phyloP scores from a whole-genome alignment of 2,888 invertebrate species.

The Drosophila mercatorum region DNA sequence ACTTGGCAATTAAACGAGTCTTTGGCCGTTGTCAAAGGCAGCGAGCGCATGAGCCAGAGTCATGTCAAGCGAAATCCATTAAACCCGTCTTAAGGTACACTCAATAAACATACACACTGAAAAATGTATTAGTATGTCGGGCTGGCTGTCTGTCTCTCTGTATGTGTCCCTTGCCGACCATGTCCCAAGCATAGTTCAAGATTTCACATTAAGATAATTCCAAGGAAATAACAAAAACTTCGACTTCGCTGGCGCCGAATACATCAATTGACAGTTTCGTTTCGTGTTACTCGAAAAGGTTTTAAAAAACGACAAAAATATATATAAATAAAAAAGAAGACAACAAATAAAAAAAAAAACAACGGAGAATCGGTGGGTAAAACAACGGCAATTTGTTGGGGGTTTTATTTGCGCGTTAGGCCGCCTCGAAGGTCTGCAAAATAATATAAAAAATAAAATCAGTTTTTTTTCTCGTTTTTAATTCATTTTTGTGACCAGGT shows the following conservation, averaged over 20 bases:
- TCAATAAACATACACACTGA: conserved; percentile 14
- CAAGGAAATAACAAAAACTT: conserved; percentile 68
- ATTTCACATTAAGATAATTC: conserved; percentile 79
- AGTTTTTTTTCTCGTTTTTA: neutral
- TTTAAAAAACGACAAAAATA: conserved; percentile 13
- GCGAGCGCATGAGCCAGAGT: conserved; percentile 18
- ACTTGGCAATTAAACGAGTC: conserved; percentile 73
- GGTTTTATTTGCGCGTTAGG: conserved; percentile 65
- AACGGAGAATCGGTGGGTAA: conserved; percentile 29
- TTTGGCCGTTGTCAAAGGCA: conserved; percentile 48
- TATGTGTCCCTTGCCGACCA: conserved; percentile 67
- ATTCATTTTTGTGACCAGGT: conserved; percentile 48
- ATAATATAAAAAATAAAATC: conserved; percentile 35
- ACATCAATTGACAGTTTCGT: conserved; percentile 77
- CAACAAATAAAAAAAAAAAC: neutral
- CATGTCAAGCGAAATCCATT: conserved; percentile 74
- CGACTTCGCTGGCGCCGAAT: conserved; percentile 60
- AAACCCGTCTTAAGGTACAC: conserved; percentile 66
- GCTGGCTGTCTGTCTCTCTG: conserved; percentile 20
- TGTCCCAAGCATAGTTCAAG: conserved; percentile 78
- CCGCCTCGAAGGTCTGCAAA: conserved; percentile 70
- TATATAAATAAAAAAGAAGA: no score
- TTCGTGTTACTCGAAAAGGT: conserved; percentile 62
- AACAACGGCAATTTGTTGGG: conserved; percentile 55
- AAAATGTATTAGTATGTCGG: conserved; percentile 24